Evolutionary conservation across 2,113 vertebrate genomes (phyloP), one percentile per base, ranked within the genome.

Genomic region (Solenodon paradoxus): DNA sequence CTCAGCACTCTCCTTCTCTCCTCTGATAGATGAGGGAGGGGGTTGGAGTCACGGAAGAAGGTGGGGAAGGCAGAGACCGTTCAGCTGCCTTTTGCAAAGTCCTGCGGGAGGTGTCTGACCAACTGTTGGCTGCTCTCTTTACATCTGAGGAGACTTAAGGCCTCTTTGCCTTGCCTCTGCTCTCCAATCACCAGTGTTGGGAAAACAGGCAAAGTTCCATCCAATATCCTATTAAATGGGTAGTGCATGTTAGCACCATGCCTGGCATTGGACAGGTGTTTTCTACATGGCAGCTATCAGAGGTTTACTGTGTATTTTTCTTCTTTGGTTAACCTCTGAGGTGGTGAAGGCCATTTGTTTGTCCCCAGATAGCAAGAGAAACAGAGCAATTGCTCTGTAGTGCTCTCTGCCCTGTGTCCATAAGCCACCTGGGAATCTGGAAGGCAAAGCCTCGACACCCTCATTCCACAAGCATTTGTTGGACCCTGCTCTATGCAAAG

Each of bases 271-370:
- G 45, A 81, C 53, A 84, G 57, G 79, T 10, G 8, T 85, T 96
- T 95, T 55, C 88, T 63, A 74, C 74, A 57, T 28, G 9, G 51
- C 26, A n/a, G 84, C 89, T 78, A 32, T 5, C 9, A 42, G n/a
- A 96, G 47, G 32, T 72, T 88, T 75, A 28, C 53, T 80, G 5
- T 92, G 71, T 57, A 77, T 77, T 89, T 95, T 96, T 95, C 66
- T 71, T 96, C 47, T 95, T 94, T 95, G 88, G 84, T 80, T 93
- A 90, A 42, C 75, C 40, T 94, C 71, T 10, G 13, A 82, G 26
- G 51, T 47, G 51, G 69, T 74, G 57, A 38, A 69, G 64, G 22
- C 22, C 38, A 55, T 95, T 87, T 88, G 53, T 53, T 77, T 92
- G 40, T 82, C 40, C 35, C 53, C 74, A 83, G 3, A 9, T 40